Evolutionary conservation across 2,113 vertebrate species (phyloP).

Genomic region (Albula glossodonta): DNA sequence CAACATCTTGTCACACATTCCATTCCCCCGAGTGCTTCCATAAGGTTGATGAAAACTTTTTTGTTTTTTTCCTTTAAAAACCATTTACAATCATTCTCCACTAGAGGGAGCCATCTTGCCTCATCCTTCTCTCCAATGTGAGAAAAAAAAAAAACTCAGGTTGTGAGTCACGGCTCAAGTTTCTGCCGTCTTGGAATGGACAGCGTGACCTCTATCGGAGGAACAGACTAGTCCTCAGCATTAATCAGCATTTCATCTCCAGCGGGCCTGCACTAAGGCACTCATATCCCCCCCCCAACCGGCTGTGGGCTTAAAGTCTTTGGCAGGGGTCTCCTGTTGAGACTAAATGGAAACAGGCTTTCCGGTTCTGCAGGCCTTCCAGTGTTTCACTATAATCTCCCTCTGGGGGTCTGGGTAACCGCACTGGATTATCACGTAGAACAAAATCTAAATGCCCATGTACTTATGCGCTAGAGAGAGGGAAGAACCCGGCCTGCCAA

Average conservation of each 20-base stretch:
- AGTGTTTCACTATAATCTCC: not conserved
- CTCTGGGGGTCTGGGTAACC: not conserved
- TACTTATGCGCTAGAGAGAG: not conserved
- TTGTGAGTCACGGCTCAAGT: not conserved
- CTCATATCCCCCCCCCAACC: not conserved
- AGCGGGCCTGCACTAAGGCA: not conserved
- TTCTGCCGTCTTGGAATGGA: not conserved
- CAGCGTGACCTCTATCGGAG: not conserved
- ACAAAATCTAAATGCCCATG: not conserved
- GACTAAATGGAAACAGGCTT: not conserved
- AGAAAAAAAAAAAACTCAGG: not conserved
- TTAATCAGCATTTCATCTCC: not conserved
- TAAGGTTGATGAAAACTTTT: no score
- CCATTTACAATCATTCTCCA: not conserved
- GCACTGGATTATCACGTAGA: not conserved
- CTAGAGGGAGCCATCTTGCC: slow-evolving; percentile 1
- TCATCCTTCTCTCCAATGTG: not conserved
- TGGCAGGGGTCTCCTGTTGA: not conserved
- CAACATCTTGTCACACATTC: not conserved
- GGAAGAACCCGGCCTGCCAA: not conserved
- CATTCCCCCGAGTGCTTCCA: not conserved
- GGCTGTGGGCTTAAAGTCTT: not conserved
- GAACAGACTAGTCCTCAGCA: not conserved
- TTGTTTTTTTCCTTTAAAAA: not conserved
- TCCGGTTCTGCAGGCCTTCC: not conserved